Evolutionary conservation across 2,113 vertebrate genomes (phyloP), one percentile per base, ranked within the genome.

Genomic region (Psophia crepitans): DNA sequence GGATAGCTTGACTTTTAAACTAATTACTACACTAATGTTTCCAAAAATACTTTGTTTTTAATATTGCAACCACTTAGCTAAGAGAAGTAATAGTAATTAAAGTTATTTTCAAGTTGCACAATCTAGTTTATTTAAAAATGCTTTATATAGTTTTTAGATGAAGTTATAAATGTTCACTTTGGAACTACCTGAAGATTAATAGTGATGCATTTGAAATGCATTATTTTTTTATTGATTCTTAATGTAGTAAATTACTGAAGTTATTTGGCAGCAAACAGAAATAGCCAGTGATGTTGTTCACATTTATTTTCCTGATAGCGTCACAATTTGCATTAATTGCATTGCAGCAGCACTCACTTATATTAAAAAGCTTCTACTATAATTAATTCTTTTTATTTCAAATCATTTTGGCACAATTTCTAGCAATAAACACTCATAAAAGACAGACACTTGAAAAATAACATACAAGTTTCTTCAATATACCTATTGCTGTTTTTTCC

Each of bases 171-270:
- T 98, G 98, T 98, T 98, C 98, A 57, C 97, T 98, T 97, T 97
- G 95, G 97, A 98, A 91, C 96, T 97, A 96, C 98, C 97, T 97
- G 95, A 98, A 98, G 98, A 98, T 99, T 98, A 98, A 99, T 99
- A 98, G 98, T 97, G 98, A 98, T 99, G 98, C 98, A 98, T 99
- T 99, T 98, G 98, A 99, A 99, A 99, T 98, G 98, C 99, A 99
- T 99, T 99, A 99, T 99, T 99, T 99, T 99, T 99, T 99, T 99
- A 99, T 99, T 99, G 99, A 99, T 99, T 99, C 99, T 99, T 99
- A 99, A 99, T 99, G 99, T 98, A 99, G 99, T 99, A 99, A 99
- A 99, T 99, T 99, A 99, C 99, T 97, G 97, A 98, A 98, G 99
- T 99, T 98, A 98, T 98, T 99, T 99, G 99, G 99, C 99, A 99